These are phyloP conservation scores for Herminia tarsipennalis DNA, from an alignment of 2,888 invertebrate genomes.

Conservation along the genomic window DNA sequence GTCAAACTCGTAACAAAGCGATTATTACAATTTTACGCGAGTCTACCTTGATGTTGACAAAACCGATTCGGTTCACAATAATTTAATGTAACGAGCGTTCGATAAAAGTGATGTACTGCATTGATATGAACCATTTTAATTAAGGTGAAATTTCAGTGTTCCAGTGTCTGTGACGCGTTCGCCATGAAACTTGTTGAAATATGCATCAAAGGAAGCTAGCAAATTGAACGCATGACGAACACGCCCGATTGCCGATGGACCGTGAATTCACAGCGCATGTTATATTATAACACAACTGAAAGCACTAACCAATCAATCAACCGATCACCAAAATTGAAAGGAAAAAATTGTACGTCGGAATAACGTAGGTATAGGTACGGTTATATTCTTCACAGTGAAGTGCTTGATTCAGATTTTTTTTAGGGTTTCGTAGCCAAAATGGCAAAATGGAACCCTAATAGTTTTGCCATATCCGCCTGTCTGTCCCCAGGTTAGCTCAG, in stretches of 20 bases:
- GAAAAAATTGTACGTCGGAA: constrained; percentile 14
- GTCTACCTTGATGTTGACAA: constrained; percentile 13
- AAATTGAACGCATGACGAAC: constrained; percentile 61
- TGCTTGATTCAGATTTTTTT: too few relatives aligned
- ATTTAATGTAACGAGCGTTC: constrained; percentile 24
- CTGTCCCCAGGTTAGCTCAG: too few relatives aligned
- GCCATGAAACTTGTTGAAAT: constrained; percentile 61
- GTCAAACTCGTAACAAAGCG: constrained; percentile 14
- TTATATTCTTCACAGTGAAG: too few relatives aligned
- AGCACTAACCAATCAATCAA: constrained; percentile 37
- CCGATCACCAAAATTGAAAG: constrained; percentile 20
- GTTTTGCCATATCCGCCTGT: too few relatives aligned
- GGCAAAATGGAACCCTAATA: too few relatives aligned
- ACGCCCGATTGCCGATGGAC: constrained; percentile 49
- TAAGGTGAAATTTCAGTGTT: constrained; percentile 54
- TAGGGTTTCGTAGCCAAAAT: too few relatives aligned
- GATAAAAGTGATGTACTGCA: constrained; percentile 35
- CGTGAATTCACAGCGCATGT: constrained; percentile 39
- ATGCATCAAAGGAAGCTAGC: constrained; percentile 64
- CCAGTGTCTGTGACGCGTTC: constrained; percentile 25
- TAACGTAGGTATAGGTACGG: too few relatives aligned
- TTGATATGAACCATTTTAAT: constrained; percentile 54
- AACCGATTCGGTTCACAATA: constrained; percentile 24
- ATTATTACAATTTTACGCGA: constrained; percentile 21
- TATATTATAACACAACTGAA: constrained; percentile 34